Evolutionary conservation across 2,113 vertebrate genomes (phyloP).

Genomic region (Barbus barbus): DNA sequence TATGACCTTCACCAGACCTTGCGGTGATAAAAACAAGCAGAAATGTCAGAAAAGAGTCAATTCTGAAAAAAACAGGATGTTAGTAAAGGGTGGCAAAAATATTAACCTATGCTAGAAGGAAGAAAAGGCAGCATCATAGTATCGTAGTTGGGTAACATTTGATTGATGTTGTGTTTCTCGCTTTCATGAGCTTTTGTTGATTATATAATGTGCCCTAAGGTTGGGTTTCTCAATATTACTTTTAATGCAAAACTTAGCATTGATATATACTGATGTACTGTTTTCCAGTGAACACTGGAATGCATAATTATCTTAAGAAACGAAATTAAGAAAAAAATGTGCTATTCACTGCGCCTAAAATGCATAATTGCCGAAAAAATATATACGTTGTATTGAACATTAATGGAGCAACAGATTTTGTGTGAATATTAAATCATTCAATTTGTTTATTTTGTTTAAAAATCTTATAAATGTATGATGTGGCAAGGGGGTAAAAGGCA

Average conservation of each 20-base stretch:
- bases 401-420: too few relatives aligned
- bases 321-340: background rate
- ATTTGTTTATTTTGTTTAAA: too few relatives aligned
- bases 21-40: background rate
- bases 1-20: background rate
- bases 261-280: background rate
- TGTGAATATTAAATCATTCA: too few relatives aligned
- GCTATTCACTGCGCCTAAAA: too few relatives aligned
- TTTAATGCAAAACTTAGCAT: background rate
- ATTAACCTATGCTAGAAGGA: constrained; percentile 10
- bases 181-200: background rate
- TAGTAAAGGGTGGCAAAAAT: background rate
- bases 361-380: too few relatives aligned
- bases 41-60: background rate
- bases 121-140: background rate
- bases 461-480: too few relatives aligned
- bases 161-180: background rate
- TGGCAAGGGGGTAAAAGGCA: too few relatives aligned
- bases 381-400: too few relatives aligned
- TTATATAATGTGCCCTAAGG: background rate
- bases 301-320: background rate
- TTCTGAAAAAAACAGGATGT: background rate
- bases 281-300: background rate
- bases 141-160: background rate
- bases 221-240: background rate